These are phyloP conservation scores for Molossus alvarezi DNA, from an alignment of 2,797 vertebrate genomes.

Conservation along the genomic window DNA sequence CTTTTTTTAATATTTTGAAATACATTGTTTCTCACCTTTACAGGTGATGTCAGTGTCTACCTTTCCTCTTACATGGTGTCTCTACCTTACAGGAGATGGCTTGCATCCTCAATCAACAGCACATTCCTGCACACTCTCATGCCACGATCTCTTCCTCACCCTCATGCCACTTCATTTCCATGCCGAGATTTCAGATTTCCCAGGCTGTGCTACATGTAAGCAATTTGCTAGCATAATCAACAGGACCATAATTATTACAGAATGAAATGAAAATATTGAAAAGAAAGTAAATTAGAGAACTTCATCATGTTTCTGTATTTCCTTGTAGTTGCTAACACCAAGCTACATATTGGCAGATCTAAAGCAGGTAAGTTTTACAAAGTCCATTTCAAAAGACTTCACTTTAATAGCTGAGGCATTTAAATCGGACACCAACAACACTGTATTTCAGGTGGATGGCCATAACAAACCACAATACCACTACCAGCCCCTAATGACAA, in stretches of 20 bases:
- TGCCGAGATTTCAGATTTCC: background rate
- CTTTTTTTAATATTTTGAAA: constrained; percentile 37
- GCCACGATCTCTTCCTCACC: background rate
- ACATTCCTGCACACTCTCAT: background rate
- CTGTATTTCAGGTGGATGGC: background rate
- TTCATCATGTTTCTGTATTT: constrained; percentile 24
- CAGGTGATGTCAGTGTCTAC: background rate
- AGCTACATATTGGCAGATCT: background rate
- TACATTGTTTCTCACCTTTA: background rate
- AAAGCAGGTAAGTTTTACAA: constrained; percentile 29
- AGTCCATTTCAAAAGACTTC: background rate
- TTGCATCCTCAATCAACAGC: background rate
- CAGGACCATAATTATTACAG: background rate
- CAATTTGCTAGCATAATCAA: background rate
- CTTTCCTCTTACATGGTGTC: background rate
- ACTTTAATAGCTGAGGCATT: background rate
- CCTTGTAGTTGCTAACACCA: background rate
- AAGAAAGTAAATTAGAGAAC: background rate
- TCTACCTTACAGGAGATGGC: background rate
- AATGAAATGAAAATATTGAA: constrained; percentile 54
- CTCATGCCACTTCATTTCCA: background rate
- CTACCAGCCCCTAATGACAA: background rate
- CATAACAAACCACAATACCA: background rate
- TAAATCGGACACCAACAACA: constrained; percentile 32
- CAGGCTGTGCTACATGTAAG: background rate